These are phyloP conservation scores for Crotalus helleri DNA, from an alignment of 2,113 vertebrate species.

Conservation along the genomic window DNA sequence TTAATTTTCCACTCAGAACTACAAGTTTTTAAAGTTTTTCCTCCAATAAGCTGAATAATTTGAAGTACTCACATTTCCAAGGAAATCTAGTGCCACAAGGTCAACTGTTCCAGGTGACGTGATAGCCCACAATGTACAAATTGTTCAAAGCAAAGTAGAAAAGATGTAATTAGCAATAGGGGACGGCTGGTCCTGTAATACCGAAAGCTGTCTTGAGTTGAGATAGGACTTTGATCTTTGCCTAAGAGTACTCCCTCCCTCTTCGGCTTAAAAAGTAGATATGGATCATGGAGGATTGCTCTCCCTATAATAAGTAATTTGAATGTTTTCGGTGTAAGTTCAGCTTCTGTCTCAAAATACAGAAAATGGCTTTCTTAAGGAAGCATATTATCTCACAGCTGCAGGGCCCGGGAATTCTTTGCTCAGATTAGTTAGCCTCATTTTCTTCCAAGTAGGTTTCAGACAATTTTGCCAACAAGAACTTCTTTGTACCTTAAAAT, in stretches of 20 bases:
- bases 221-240: not conserved
- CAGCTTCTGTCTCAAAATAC: not conserved
- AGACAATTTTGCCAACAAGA: not conserved
- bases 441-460: not conserved
- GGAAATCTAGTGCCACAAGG: not conserved
- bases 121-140: not conserved
- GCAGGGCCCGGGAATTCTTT: not conserved
- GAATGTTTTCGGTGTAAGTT: not conserved
- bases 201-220: not conserved
- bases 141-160: not conserved
- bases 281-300: not conserved
- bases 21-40: not conserved
- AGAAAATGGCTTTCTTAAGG: not conserved
- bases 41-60: not conserved
- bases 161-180: not conserved
- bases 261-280: not conserved
- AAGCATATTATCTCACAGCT: not conserved
- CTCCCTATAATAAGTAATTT: not conserved
- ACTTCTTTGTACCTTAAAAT: not conserved
- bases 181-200: not conserved
- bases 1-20: not conserved
- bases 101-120: not conserved
- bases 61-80: not conserved
- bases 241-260: not conserved
- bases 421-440: not conserved